Base-by-base conservation (phyloP, 2,797 vertebrate species). In the Trichosurus vulpecula region DNA sequence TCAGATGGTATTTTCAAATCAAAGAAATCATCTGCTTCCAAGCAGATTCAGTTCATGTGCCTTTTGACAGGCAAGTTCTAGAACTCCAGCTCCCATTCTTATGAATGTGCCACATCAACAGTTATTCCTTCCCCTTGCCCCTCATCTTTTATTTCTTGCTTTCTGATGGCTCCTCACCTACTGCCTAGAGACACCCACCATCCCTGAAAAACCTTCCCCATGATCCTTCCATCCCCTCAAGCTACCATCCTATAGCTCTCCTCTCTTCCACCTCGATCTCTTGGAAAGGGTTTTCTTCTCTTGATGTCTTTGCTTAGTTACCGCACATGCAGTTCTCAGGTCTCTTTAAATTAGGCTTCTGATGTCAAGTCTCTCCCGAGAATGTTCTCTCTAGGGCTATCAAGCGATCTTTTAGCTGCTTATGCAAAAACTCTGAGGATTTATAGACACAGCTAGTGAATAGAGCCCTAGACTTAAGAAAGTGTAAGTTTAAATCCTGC, bases 1-100 rank as follows among this genome's bases (percentile, higher is more conserved):
- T 91, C 93, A 94, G 66, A 57, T 93, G 91, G 92, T 96, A 19
- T 93, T 93, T 90, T 96, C 93, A 57, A 55, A 74, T 47, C 57
- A 96, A 87, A 94, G 54, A 94, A 94, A 92, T 95, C 94, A 91
- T 14, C 90, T 30, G 74, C 54, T 95, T 92, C 55, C 35, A 81
- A 91, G 90, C 35, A 92, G 35, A 61, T 56, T 66, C 89, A 52
- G 27, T 93, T n/a, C 61, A 6, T 6, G 52, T 22, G 90, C 25
- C 93, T 95, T 9, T 47, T 95, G 61, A 94, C n/a, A 52, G 90
- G 52, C 35, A 90, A 54, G 51, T n/a, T n/a, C n/a, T n/a, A 74
- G 56, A 47, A 92, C 57, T 91, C 31, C 81, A 52, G 90, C 6
- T 52, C 27, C 22, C 9, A 1, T 87, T 16, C 22, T 57, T 92